phyloP scores from a whole-genome alignment of 2,888 invertebrate species.

The Gibbula magus region DNA sequence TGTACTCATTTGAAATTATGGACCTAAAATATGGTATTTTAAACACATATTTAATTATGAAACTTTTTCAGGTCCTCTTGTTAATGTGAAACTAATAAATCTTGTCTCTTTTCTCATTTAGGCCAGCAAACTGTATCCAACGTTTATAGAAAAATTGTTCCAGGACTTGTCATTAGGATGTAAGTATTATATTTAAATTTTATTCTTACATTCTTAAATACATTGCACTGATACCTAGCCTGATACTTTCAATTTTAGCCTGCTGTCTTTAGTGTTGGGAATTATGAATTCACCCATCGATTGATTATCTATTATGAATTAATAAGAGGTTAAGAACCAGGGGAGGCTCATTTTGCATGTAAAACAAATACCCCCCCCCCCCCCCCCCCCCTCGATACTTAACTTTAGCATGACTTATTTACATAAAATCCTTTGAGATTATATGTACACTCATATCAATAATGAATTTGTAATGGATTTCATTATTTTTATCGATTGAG shows the following conservation, averaged over 20 bases:
- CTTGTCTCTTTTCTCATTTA: slow-evolving; percentile 40
- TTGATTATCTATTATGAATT: no score
- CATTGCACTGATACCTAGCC: neutral
- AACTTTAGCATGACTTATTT: no score
- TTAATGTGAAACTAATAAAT: neutral
- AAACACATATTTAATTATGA: neutral
- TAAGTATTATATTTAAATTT: slow-evolving; percentile 57
- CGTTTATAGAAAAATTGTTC: slow-evolving; percentile 85
- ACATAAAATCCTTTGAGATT: no score
- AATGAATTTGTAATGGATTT: no score
- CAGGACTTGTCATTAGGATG: slow-evolving; percentile 72
- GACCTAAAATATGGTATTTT: neutral
- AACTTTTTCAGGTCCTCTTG: neutral
- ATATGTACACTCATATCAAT: no score
- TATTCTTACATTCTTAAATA: neutral
- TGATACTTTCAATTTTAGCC: neutral
- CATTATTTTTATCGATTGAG: no score
- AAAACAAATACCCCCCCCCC: no score
- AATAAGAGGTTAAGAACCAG: no score
- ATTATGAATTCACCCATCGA: no score
- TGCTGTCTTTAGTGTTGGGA: no score
- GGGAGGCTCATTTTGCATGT: no score
- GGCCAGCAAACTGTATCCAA: slow-evolving; percentile 70
- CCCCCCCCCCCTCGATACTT: no score
- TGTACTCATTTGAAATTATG: neutral